These are phyloP conservation scores for Xanthorhoe designata DNA, from an alignment of 2,888 invertebrate species.

Conservation along the genomic window DNA sequence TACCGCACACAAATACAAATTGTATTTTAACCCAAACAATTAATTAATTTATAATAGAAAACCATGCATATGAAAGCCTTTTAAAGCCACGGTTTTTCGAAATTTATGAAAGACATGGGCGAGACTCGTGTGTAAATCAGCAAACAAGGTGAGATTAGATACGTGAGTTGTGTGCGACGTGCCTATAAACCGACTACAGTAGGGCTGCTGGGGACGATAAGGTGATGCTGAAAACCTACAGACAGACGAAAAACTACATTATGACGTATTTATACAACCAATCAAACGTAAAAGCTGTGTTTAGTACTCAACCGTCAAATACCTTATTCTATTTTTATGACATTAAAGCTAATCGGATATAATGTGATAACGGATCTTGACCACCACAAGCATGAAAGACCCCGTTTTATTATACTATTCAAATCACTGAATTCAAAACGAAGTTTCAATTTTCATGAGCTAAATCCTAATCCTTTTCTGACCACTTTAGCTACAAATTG, in stretches of 20 bases:
- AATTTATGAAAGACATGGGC: neutral
- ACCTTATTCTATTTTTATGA: no score
- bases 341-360: no score
- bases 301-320: no score
- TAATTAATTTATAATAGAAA: neutral
- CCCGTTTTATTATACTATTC: neutral
- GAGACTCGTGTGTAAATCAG: conserved; percentile 22
- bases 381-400: no score
- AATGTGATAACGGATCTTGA: no score
- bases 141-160: conserved; percentile 31
- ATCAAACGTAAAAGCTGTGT: no score
- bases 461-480: neutral
- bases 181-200: conserved; percentile 9
- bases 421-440: neutral
- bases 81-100: neutral
- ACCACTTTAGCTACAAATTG: neutral
- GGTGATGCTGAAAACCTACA: neutral
- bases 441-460: neutral
- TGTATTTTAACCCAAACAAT: neutral
- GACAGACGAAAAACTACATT: no score
- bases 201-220: conserved; percentile 5
- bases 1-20: no score
- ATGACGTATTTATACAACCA: no score
- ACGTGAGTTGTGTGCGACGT: conserved; percentile 24
- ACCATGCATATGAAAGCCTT: neutral